Percentiles rank a stretch among this genome's conserved stretches.
Conservation (phyloP, 1,140 invertebrate species). For the Drosophila tropicalis region DNA sequence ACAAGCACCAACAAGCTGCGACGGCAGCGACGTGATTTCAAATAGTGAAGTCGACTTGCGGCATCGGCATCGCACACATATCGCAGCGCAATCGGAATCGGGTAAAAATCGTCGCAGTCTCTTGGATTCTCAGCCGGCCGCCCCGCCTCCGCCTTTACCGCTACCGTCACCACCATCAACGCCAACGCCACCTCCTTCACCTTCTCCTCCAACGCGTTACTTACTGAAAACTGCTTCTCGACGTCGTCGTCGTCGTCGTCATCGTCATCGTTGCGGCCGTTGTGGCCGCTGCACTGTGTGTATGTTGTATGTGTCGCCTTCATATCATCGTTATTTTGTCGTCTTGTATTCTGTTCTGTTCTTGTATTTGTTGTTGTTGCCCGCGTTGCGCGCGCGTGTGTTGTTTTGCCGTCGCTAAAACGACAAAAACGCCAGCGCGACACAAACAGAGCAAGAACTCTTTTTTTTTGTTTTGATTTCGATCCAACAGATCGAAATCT, state of each 20-base stretch:
- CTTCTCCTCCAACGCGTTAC: not conserved
- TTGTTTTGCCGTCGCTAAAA: constrained; percentile 72
- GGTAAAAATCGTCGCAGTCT: constrained; percentile 35
- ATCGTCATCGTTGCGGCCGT: not conserved
- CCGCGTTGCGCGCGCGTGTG: constrained; percentile 51
- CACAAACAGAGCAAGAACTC: constrained; percentile 15
- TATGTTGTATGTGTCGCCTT: constrained; percentile 6
- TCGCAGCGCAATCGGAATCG: constrained; percentile 65
- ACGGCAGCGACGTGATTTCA: constrained; percentile 70
- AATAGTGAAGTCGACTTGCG: constrained; percentile 70
- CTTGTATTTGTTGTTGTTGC: constrained; percentile 50
- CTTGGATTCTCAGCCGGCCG: not conserved
- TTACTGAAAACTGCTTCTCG: constrained; percentile 14
- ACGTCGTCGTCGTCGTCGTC: constrained; percentile 19
- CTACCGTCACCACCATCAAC: constrained; percentile 10
- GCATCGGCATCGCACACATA: constrained; percentile 51
- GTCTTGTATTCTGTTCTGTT: constrained; percentile 35
- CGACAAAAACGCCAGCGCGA: constrained; percentile 27
- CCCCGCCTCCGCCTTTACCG: not conserved
- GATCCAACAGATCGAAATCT: constrained; percentile 5
- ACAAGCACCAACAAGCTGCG: constrained; percentile 29
- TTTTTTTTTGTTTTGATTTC: too few relatives aligned
- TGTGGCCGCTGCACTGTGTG: constrained; percentile 7
- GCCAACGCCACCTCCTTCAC: not conserved
- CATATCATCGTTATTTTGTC: constrained; percentile 1